Percentiles rank a stretch among this genome's conserved stretches.
Conservation (phyloP, 2,888 invertebrate species). For the Pegoplata infirma region DNA sequence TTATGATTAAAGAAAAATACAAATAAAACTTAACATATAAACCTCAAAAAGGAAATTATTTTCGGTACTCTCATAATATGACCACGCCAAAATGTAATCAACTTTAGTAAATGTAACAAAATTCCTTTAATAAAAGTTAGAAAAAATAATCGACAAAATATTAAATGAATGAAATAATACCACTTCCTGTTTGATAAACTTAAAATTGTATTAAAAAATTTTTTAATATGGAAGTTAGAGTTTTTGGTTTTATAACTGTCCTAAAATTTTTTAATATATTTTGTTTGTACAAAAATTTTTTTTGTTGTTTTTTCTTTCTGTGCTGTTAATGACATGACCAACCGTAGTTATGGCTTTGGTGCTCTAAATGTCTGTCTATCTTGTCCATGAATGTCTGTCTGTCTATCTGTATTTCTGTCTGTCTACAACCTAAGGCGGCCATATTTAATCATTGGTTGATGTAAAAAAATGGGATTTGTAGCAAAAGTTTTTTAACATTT, state of each 20-base stretch:
- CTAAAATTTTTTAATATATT: conserved; percentile 1
- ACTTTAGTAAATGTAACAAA: conserved; percentile 14
- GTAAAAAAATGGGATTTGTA: conserved; percentile 65
- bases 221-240: neutral
- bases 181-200: conserved; percentile 36
- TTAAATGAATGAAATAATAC: conserved; percentile 17
- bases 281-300: conserved; percentile 9
- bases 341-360: conserved; percentile 16
- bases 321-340: conserved; percentile 49
- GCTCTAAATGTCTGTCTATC: conserved; percentile 23
- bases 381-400: conserved; percentile 64
- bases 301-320: too few species aligned
- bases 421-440: conserved; percentile 74
- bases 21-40: conserved; percentile 13
- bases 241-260: neutral
- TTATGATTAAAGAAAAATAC: conserved; percentile 3
- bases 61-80: conserved; percentile 8
- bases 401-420: conserved; percentile 7
- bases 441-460: conserved; percentile 75
- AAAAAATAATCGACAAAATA: neutral
- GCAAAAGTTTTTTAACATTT: conserved; percentile 26
- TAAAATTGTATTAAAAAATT: conserved; percentile 13
- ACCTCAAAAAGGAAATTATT: neutral
- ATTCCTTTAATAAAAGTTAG: neutral
- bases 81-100: conserved; percentile 54